Conservation (phyloP, 2,888 invertebrate species). For the Synanthedon andrenaeformis region DNA sequence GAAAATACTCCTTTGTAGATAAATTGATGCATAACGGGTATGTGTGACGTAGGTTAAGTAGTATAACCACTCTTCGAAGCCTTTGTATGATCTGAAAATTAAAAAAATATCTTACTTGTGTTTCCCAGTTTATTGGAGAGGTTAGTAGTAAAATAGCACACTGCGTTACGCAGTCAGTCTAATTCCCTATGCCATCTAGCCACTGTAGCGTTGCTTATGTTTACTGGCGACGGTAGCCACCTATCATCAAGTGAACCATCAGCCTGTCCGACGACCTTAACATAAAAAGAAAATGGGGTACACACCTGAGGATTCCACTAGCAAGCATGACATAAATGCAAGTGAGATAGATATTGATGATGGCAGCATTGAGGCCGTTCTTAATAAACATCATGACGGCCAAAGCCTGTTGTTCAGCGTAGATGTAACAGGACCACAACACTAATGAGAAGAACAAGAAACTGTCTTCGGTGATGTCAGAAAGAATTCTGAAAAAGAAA, state of each 20-base stretch:
- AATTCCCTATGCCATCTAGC: too few species aligned
- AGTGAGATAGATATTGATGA: conserved; percentile 82
- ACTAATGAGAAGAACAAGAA: conserved; percentile 78
- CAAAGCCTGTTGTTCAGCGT: conserved; percentile 87
- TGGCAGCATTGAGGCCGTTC: conserved; percentile 80
- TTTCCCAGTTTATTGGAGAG: too few species aligned
- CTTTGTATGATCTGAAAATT: conserved; percentile 77
- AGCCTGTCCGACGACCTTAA: too few species aligned
- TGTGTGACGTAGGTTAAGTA: conserved; percentile 84
- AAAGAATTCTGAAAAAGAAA: conserved; percentile 59
- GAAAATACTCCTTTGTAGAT: conserved; percentile 80
- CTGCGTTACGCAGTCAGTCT: too few species aligned
- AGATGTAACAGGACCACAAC: conserved; percentile 87
- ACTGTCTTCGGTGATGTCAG: conserved; percentile 67
- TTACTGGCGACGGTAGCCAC: too few species aligned
- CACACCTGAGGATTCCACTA: conserved; percentile 81
- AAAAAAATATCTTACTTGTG: background rate
- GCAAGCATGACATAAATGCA: conserved; percentile 78
- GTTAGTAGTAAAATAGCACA: too few species aligned
- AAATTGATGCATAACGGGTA: conserved; percentile 82
- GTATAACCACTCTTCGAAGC: conserved; percentile 84
- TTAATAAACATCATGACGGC: conserved; percentile 85
- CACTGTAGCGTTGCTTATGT: too few species aligned
- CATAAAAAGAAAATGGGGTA: background rate
- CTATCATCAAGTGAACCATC: too few species aligned